Evolutionary conservation across 2,888 invertebrate species (phyloP), one percentile per base, ranked within the genome.

Genomic region (Arctia plantaginis): DNA sequence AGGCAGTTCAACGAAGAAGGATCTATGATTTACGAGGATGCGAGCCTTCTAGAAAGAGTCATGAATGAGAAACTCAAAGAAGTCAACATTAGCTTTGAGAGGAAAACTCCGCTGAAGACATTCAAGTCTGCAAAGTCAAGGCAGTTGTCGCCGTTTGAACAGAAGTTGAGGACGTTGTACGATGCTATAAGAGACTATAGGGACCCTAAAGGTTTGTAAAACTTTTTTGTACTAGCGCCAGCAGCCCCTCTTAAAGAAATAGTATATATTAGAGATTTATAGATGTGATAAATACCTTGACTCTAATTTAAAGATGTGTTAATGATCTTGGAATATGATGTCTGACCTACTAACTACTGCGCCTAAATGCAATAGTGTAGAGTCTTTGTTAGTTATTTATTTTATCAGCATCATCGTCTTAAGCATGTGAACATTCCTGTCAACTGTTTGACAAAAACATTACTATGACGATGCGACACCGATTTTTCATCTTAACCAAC

Each of bases 1-100:
- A 98, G 99, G 0, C 98, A 98, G 84, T 99, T 99, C 93, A 99
- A 99, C 91, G 99, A 99, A 92, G 95, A 99, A 92, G 98, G 98
- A 18, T 99, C 99, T 0, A 97, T 98, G 90, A 99, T 99, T 82
- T 99, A 98, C 88, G 98, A 99, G 86, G 99, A 99, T 94, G 99
- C 99, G 3, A 98, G 97, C 87, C 97, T 97, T 44, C 95, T 99
- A 73, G 99, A 99, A 89, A 97, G 97, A 79, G 97, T 98, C 12
- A 95, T 99, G 80, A 97, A 97, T 90, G 98, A 98, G 76, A 98
- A 98, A 91, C 96, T 98, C 0, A 97, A 97, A 83, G 98, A 98
- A 76, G 92, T 98, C 41, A 97, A 97, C 67, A 97, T 96, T 15
- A 97, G 96, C 4, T 88, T 90, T 3, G 95, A 95, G 82, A 94